phyloP scores from a whole-genome alignment of 92 coral and sea anemone species.

The Umimayanthus chanpuru region DNA sequence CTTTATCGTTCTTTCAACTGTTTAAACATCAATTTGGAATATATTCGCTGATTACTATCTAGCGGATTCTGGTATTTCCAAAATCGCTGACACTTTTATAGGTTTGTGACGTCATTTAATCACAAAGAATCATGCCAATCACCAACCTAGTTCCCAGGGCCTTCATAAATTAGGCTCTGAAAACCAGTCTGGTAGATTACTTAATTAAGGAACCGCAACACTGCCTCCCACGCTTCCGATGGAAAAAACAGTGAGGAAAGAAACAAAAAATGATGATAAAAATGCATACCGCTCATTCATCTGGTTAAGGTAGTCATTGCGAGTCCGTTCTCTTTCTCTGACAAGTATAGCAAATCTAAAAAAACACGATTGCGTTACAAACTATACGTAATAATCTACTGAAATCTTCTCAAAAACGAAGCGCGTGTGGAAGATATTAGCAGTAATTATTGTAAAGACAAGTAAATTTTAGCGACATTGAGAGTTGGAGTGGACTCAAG shows the following conservation, averaged over 20 bases:
- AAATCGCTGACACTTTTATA: not conserved
- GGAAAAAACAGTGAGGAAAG: not conserved
- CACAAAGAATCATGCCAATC: too few species aligned
- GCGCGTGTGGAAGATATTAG: not conserved
- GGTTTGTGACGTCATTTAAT: too few species aligned
- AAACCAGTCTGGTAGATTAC: not conserved
- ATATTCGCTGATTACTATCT: not conserved
- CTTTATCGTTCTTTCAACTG: too few species aligned
- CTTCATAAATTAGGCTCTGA: not conserved
- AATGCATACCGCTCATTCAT: slow-evolving; percentile 42
- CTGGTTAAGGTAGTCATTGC: slow-evolving; percentile 34
- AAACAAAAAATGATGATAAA: not conserved
- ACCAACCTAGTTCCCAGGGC: not conserved
- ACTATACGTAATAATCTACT: not conserved
- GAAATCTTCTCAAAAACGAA: too few species aligned
- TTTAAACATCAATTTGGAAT: not conserved
- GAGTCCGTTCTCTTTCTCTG: slow-evolving; percentile 27
- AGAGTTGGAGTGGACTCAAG: too few species aligned
- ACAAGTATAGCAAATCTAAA: slow-evolving; percentile 37
- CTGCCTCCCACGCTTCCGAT: not conserved
- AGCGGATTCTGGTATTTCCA: not conserved
- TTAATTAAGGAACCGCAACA: not conserved
- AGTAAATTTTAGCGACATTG: too few species aligned
- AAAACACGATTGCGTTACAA: slow-evolving; percentile 8
- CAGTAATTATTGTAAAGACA: too few species aligned